Percentiles rank a stretch among this genome's conserved stretches.
phyloP scores from a whole-genome alignment of 2,888 invertebrate species.

The Caenorhabditis sulstoni region DNA sequence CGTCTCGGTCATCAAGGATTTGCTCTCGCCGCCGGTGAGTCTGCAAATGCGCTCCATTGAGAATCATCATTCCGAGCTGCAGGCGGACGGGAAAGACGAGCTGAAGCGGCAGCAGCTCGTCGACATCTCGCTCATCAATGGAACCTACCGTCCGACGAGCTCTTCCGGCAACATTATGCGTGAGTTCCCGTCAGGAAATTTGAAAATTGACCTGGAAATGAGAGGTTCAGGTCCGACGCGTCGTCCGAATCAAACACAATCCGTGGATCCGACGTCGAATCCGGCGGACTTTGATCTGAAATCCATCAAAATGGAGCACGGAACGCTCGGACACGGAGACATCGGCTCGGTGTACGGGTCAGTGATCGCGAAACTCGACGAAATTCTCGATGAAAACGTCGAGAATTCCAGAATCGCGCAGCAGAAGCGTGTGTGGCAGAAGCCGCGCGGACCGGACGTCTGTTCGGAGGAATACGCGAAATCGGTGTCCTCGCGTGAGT shows the following conservation, averaged over 20 bases:
- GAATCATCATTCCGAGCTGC: no score
- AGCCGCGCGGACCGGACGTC: conserved; percentile 51
- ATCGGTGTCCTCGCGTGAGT: conserved; percentile 56
- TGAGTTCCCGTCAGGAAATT: not conserved
- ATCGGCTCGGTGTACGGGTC: conserved; percentile 30
- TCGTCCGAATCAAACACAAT: conserved; percentile 5
- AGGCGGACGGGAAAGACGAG: conserved; percentile 59
- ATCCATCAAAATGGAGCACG: conserved; percentile 1
- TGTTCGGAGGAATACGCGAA: conserved; percentile 40
- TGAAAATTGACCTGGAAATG: not conserved
- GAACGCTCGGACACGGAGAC: conserved; percentile 7
- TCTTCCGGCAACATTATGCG: conserved; percentile 26
- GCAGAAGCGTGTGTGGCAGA: conserved; percentile 50
- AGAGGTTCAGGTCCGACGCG: conserved; percentile 19
- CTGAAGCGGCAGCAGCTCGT: conserved; percentile 58
- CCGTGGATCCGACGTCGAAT: conserved; percentile 49
- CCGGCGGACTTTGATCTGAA: conserved; percentile 28
- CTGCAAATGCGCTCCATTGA: not conserved
- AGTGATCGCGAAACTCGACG: not conserved
- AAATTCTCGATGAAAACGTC: no score
- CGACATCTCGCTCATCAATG: conserved; percentile 60
- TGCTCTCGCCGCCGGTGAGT: conserved; percentile 55
- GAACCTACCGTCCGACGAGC: conserved; percentile 49
- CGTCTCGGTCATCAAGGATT: conserved; percentile 27
- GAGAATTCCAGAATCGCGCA: conserved; percentile 45